Evolutionary conservation across 1,140 invertebrate genomes (phyloP).

Genomic region (Mizuhopecten yessoensis): DNA sequence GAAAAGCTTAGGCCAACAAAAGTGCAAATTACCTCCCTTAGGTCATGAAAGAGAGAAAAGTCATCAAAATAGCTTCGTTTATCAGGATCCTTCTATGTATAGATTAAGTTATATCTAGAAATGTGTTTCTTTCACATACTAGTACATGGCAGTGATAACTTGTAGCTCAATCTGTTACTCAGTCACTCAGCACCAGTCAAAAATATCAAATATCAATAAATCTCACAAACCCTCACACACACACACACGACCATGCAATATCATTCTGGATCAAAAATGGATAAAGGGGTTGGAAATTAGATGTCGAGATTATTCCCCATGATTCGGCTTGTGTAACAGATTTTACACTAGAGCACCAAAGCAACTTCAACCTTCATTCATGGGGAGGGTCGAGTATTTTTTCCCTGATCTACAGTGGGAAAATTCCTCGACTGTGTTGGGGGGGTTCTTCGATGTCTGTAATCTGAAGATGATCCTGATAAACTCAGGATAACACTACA

Average conservation of each 20-base stretch:
- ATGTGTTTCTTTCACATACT: background rate
- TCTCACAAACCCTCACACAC: background rate
- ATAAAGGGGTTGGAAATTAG: slow-evolving; percentile 18
- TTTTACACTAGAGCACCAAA: slow-evolving; percentile 32
- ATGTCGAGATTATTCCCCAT: background rate
- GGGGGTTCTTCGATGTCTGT: background rate
- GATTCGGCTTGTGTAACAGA: background rate
- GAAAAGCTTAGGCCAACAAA: background rate
- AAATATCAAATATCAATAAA: slow-evolving; percentile 12
- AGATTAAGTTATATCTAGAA: background rate
- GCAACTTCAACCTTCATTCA: slow-evolving; percentile 18
- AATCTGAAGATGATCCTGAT: slow-evolving; percentile 10
- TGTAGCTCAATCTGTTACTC: background rate
- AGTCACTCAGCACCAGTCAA: background rate
- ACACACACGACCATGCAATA: background rate
- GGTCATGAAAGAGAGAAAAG: background rate
- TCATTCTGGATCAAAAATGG: background rate
- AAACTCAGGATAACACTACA: slow-evolving; percentile 31
- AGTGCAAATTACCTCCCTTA: background rate
- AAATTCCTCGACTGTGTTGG: background rate
- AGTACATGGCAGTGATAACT: background rate
- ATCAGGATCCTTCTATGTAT: background rate
- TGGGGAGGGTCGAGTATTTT: slow-evolving; percentile 32
- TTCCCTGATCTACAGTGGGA: slow-evolving; percentile 14
- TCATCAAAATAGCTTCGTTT: background rate